Conservation (phyloP, 2,888 invertebrate species). For the Horisme vitalbata region DNA sequence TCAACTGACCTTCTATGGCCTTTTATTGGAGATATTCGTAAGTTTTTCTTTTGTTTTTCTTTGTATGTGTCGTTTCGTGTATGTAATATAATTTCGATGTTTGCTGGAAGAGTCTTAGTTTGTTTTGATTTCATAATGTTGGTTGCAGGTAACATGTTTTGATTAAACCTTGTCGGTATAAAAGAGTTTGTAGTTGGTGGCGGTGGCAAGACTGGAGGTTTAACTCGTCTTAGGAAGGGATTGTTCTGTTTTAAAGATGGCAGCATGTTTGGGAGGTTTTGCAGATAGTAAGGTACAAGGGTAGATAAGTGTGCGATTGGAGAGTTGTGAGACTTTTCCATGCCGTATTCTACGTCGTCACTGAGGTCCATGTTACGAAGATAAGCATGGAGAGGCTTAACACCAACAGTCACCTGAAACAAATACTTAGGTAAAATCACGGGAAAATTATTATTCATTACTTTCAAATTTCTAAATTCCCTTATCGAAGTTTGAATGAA, state of each 20-base stretch:
- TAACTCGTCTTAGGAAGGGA: conserved; percentile 5
- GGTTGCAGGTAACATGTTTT: background rate
- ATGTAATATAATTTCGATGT: no score
- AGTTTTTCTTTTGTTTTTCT: no score
- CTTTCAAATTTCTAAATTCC: no score
- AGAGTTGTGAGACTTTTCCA: background rate
- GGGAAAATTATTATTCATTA: no score
- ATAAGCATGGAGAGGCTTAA: no score
- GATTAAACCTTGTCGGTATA: background rate
- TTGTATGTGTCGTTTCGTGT: no score
- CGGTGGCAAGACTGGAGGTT: conserved; percentile 11
- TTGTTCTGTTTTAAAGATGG: conserved; percentile 1
- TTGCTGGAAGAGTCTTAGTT: no score
- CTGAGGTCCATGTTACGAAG: conserved; percentile 7
- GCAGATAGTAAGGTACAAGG: background rate
- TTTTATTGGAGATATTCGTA: conserved; percentile 33
- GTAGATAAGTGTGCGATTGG: background rate
- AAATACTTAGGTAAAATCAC: no score
- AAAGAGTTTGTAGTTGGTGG: background rate
- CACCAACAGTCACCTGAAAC: no score
- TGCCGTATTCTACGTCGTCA: conserved; percentile 2
- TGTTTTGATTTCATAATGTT: background rate
- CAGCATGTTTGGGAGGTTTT: background rate
- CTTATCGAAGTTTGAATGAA: no score
- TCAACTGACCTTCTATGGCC: conserved; percentile 45